These are phyloP conservation scores for Mastomys natalensis DNA, from an alignment of 2,113 vertebrate genomes.

Conservation along the genomic window DNA sequence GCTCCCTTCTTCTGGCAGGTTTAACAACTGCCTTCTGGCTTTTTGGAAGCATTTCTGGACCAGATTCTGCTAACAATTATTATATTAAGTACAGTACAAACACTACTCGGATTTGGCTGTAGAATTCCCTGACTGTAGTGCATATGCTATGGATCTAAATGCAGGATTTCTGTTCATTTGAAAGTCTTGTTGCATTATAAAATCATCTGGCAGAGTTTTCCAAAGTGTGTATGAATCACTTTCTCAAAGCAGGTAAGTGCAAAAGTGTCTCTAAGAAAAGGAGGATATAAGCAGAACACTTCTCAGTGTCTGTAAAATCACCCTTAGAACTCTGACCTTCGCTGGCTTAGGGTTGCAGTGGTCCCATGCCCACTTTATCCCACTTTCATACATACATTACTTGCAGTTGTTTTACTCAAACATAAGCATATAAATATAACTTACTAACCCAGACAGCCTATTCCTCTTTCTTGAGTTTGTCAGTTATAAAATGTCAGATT, in stretches of 20 bases:
- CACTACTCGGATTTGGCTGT: not conserved
- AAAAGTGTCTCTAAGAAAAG: not conserved
- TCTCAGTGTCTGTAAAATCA: not conserved
- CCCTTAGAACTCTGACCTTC: not conserved
- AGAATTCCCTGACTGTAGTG: not conserved
- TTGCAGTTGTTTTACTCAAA: not conserved
- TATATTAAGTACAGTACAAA: not conserved
- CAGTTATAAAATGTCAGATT: slow-evolving; percentile 41
- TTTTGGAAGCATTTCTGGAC: slow-evolving; percentile 27
- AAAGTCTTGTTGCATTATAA: not conserved
- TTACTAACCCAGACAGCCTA: not conserved
- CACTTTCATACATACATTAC: not conserved
- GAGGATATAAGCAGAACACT: not conserved
- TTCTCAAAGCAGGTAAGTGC: not conserved
- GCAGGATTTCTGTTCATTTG: not conserved
- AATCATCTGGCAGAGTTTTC: not conserved
- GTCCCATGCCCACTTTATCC: not conserved
- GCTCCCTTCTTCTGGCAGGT: not conserved
- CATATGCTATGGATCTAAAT: not conserved
- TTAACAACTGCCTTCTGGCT: not conserved
- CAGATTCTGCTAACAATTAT: not conserved
- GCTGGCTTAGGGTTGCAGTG: not conserved
- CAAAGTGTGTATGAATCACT: not conserved
- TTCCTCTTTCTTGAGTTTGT: slow-evolving; percentile 30
- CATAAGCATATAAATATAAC: not conserved